These are phyloP conservation scores for Lepidonotus clava DNA, from an alignment of 2,888 invertebrate genomes.

Conservation along the genomic window DNA sequence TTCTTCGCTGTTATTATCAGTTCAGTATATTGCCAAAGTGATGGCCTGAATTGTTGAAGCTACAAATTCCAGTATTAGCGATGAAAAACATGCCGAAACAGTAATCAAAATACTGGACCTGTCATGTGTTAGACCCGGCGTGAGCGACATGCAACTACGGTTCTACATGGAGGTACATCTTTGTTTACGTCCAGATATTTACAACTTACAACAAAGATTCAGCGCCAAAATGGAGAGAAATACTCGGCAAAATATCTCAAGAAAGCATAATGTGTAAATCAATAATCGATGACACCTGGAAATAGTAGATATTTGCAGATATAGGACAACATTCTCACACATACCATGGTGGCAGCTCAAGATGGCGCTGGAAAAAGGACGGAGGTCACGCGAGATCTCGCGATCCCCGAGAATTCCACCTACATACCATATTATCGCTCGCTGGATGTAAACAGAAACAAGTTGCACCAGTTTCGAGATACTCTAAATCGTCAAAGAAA, in stretches of 20 bases:
- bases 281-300: background rate
- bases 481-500: no score
- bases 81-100: no score
- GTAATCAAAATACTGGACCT: no score
- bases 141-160: background rate
- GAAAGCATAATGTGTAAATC: background rate
- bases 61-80: no score
- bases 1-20: no score
- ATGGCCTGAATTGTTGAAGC: no score
- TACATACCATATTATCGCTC: constrained; percentile 39
- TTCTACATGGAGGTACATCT: background rate
- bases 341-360: constrained; percentile 55
- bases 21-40: no score
- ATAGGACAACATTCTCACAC: background rate
- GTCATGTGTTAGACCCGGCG: no score
- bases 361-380: constrained; percentile 52
- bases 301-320: constrained; percentile 29
- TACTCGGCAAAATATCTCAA: background rate
- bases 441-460: constrained; percentile 11
- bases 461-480: background rate
- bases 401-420: background rate
- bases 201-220: background rate
- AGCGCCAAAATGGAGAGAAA: background rate
- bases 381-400: constrained; percentile 13
- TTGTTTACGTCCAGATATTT: background rate